These are phyloP conservation scores for Orthosia gothica DNA, from an alignment of 2,888 invertebrate species.

Conservation along the genomic window DNA sequence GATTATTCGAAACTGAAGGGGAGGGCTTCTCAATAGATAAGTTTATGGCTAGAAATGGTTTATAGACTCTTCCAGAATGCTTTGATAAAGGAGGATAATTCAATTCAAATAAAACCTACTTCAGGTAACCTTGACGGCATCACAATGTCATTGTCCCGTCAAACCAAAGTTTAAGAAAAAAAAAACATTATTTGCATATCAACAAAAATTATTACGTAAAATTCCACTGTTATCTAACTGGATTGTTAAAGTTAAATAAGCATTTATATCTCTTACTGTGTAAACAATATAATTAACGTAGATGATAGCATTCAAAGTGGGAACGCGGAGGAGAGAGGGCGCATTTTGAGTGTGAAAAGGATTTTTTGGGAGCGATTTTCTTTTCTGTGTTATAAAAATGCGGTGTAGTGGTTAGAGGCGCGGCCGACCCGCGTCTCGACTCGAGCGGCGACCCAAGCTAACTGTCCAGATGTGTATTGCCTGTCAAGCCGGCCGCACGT, in stretches of 20 bases:
- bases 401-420: conserved; percentile 84
- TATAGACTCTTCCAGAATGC: neutral
- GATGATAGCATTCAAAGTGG: conserved; percentile 77
- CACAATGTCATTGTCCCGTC: conserved; percentile 53
- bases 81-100: neutral
- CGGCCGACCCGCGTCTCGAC: conserved; percentile 81
- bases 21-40: neutral
- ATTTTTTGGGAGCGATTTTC: conserved; percentile 66
- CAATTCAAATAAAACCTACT: conserved; percentile 38
- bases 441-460: conserved; percentile 69
- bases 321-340: conserved; percentile 75
- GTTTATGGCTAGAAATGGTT: neutral
- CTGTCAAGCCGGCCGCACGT: conserved; percentile 74
- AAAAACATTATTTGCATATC: conserved; percentile 45
- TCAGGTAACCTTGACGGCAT: conserved; percentile 39
- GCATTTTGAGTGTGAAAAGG: conserved; percentile 68
- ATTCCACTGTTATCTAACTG: conserved; percentile 78
- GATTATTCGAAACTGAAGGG: neutral
- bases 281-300: conserved; percentile 72
- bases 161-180: conserved; percentile 29
- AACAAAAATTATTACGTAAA: conserved; percentile 75
- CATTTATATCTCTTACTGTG: conserved; percentile 66
- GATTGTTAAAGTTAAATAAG: conserved; percentile 60
- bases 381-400: conserved; percentile 80
- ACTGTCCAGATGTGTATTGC: conserved; percentile 77